Base-by-base conservation (phyloP, 2,113 vertebrate species). In the Mionectes macconnelli region DNA sequence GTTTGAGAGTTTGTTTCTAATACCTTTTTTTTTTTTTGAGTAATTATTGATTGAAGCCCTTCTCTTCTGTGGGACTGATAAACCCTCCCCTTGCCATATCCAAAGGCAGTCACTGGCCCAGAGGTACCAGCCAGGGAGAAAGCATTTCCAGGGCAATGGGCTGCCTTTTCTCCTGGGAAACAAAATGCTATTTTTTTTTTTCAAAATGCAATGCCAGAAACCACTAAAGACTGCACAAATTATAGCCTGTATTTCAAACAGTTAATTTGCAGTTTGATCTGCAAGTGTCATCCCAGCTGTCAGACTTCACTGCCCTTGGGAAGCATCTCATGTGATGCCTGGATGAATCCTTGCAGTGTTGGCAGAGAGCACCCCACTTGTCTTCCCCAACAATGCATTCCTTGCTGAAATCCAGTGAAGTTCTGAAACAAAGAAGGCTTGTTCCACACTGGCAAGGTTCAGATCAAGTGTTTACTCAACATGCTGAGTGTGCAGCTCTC, bases 371-470 rank as follows among this genome's bases (percentile, higher is more conserved):
- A 45, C 33, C 12, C 15, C 66, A 3, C 87, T 91, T 89, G 84
- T 94, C 53, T 33, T 72, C 77, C 77, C 45, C 70, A 69, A 87
- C 81, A 96, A 76, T 53, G 27, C 57, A 18, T 89, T 87, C 87
- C 84, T 87, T 3, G 56, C 69, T 40, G 1, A 84, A 74, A 82
- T 22, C 20, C 89, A 57, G 24, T 10, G 59, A 49, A 17, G 56
- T 75, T 6, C 20, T 10, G 69, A 8, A 68, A 96, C 91, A 97
- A 95, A 95, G 93, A 30, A 9, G 16, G 18, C 12, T 89, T 96
- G 91, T 97, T 66, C 42, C 8, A 0, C 2, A 0, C 76, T 68
- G 86, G 60, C 86, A 64, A 39, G 47, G 68, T 52, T 80, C 73
- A 21, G 17, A 31, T 42, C 17, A 10, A 82, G 64, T 53, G 53